Evolutionary conservation across 2,113 vertebrate genomes (phyloP), one percentile per base, ranked within the genome.

Genomic region (Ursus arctos): DNA sequence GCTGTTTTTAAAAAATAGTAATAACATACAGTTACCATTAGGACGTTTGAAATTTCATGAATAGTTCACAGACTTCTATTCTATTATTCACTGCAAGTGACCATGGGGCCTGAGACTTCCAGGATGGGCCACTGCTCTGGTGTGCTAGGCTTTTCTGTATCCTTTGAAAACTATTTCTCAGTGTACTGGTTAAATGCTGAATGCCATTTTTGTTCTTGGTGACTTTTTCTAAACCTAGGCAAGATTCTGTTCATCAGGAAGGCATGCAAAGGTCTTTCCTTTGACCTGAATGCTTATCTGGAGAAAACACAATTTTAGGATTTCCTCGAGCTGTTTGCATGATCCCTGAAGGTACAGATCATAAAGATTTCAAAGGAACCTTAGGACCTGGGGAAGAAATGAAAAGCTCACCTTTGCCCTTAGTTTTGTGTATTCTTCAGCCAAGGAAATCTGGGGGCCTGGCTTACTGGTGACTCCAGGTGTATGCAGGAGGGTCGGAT

Each of bases 271-370:
- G 76, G n/a, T 88, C 90, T 97, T 88, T 65, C 47, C 74, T 91
- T 76, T 97, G 67, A 94, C 94, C 77, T 88, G 74, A 94, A 80
- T 72, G 40, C 71, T 92, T 92, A 96, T 89, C 85, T 69, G 82
- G 77, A 95, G 97, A 97, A 96, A 22, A 88, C 84, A 49, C 63
- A 98, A 98, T 97, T 94, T 96, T 26, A 93, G 97, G 97, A 98
- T 98, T 98, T 98, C 94, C 97, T 95, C 40, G 84, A 92, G 97
- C 94, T 91, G 86, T 65, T 94, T 96, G 53, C 19, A 89, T 67
- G 81, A 95, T 94, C 95, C 89, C 69, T 94, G 85, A 95, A 96
- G 93, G 79, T 59, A n/a, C 53, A 95, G 96, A 61, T 96, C 86
- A 77, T 53, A 67, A 77, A 71, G 49, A 87, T 97, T 98, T 96